phyloP scores from a whole-genome alignment of 1,140 invertebrate genomes.

The Nasonia longicornis region DNA sequence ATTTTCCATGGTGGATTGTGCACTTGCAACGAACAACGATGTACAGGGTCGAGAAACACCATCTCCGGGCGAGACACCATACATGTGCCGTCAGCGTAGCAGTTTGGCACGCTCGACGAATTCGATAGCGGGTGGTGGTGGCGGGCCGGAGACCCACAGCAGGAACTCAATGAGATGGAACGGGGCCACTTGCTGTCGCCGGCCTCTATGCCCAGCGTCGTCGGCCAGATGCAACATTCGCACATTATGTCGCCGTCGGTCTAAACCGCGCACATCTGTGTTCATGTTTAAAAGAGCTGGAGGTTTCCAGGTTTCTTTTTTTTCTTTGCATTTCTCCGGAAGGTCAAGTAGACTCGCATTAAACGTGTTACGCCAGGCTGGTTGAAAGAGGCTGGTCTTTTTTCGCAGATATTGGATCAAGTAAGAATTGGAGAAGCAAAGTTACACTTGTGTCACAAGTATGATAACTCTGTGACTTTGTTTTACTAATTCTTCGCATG shows the following conservation, averaged over 20 bases:
- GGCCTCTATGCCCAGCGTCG: slow-evolving; percentile 36
- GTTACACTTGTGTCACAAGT: background rate
- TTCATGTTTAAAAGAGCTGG: background rate
- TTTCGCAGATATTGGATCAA: background rate
- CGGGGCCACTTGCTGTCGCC: slow-evolving; percentile 71
- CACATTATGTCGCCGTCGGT: slow-evolving; percentile 59
- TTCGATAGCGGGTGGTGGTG: slow-evolving; percentile 53
- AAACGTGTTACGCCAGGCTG: slow-evolving; percentile 1
- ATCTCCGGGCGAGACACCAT: slow-evolving; percentile 82
- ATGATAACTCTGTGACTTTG: background rate
- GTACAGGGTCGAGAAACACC: slow-evolving; percentile 79
- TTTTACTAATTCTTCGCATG: too few species aligned
- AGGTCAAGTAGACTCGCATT: background rate
- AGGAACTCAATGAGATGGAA: slow-evolving; percentile 74
- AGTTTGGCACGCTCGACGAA: slow-evolving; percentile 65
- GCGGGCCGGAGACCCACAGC: slow-evolving; percentile 54
- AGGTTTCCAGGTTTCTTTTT: slow-evolving; percentile 5
- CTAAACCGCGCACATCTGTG: slow-evolving; percentile 46
- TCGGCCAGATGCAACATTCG: slow-evolving; percentile 52
- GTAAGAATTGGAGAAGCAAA: background rate
- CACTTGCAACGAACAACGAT: slow-evolving; percentile 31
- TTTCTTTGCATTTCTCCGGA: background rate
- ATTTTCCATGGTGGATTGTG: background rate
- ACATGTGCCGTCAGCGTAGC: slow-evolving; percentile 81
- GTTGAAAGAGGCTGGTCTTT: background rate